phyloP scores from a whole-genome alignment of 2,888 invertebrate species.

The Heliothis peltigera region DNA sequence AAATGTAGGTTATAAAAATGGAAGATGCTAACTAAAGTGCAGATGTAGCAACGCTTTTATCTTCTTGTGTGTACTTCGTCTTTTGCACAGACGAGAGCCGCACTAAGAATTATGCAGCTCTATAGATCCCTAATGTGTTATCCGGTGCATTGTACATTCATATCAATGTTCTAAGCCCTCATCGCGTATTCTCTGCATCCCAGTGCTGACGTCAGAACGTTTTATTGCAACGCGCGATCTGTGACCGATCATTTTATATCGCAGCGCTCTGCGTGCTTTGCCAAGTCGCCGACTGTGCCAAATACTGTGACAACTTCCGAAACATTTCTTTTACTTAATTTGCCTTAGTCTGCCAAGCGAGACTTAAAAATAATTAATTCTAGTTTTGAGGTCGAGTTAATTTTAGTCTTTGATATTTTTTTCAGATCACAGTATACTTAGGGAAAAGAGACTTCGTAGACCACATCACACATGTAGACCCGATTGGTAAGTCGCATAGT shows the following conservation, averaged over 20 bases:
- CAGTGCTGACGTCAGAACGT: conserved; percentile 14
- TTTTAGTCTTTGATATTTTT: conserved; percentile 60
- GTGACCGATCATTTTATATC: conserved; percentile 17
- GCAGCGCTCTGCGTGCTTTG: conserved; percentile 15
- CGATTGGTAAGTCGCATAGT: conserved; percentile 92
- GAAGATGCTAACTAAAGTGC: background rate
- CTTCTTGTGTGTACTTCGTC: background rate
- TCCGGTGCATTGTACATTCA: background rate
- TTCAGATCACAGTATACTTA: conserved; percentile 96
- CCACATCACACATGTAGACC: conserved; percentile 97
- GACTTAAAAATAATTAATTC: conserved; percentile 30
- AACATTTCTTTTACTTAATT: conserved; percentile 37
- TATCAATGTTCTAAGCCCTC: conserved; percentile 1
- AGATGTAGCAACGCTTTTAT: background rate
- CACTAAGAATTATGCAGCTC: background rate
- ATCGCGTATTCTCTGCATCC: background rate
- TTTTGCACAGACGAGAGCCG: background rate
- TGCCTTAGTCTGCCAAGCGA: conserved; percentile 29
- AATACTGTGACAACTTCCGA: conserved; percentile 33
- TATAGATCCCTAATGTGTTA: conserved; percentile 1
- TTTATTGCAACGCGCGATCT: conserved; percentile 15
- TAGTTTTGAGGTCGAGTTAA: conserved; percentile 1
- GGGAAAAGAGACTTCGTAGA: conserved; percentile 98
- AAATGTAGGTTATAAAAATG: background rate
- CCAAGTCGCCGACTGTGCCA: conserved; percentile 42